A percentile compares a stretch with the other conserved stretches of the same genome.
phyloP scores from a whole-genome alignment of 2,888 invertebrate species.

The Icerya purchasi region DNA sequence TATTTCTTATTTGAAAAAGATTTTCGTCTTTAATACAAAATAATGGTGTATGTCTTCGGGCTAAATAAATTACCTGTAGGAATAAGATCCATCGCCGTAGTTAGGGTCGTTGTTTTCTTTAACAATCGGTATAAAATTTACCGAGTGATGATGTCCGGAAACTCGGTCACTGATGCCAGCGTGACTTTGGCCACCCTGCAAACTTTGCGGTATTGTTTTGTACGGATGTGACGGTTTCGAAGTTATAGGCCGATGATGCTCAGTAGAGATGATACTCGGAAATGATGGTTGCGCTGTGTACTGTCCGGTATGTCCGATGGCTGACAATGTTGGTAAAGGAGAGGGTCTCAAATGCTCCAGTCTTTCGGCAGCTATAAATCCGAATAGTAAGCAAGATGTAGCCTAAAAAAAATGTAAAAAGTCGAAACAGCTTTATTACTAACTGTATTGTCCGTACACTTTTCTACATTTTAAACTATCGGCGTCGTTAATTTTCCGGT shows the following conservation, averaged over 20 bases:
- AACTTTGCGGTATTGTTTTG: background rate
- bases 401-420: no score
- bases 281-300: background rate
- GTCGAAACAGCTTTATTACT: no score
- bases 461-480: no score
- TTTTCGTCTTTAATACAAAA: no score
- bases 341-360: background rate
- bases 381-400: no score
- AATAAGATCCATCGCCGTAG: constrained; percentile 37
- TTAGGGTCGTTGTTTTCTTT: constrained; percentile 37
- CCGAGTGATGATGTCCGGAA: no score
- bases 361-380: background rate
- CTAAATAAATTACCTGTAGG: constrained; percentile 31
- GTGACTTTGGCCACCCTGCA: background rate
- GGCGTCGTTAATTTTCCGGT: no score
- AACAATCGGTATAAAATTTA: constrained; percentile 37
- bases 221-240: background rate
- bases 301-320: background rate
- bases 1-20: no score
- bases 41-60: no score
- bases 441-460: no score
- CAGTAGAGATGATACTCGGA: background rate
- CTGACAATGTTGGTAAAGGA: background rate
- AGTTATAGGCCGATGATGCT: background rate
- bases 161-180: background rate